These are phyloP conservation scores for Bucco capensis DNA, from an alignment of 2,113 vertebrate genomes.

Conservation along the genomic window DNA sequence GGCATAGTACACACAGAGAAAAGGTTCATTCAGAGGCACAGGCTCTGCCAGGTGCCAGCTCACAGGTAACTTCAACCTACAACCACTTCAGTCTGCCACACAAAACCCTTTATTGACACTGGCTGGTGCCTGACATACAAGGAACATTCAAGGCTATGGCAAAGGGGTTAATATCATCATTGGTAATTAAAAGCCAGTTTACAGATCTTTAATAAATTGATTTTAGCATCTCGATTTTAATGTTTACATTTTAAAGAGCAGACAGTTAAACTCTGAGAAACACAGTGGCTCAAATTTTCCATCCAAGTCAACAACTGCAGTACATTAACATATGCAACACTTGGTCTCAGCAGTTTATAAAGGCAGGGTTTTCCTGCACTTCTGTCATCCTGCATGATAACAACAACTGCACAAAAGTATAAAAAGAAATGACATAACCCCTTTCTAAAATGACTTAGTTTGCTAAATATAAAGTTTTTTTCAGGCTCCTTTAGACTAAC, in stretches of 20 bases:
- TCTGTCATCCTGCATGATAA: neutral
- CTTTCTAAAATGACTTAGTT: neutral
- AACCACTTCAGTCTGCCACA: neutral
- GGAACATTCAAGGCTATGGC: neutral
- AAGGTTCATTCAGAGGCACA: neutral
- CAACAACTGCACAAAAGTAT: neutral
- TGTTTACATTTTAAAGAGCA: neutral
- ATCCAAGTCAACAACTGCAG: neutral
- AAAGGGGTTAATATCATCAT: neutral
- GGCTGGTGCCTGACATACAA: neutral
- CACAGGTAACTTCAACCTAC: neutral
- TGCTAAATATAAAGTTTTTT: constrained; percentile 11
- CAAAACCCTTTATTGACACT: neutral
- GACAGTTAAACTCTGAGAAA: neutral
- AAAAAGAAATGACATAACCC: constrained; percentile 29
- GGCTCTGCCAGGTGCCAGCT: neutral
- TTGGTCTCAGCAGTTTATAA: neutral
- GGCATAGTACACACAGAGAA: neutral
- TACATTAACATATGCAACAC: neutral
- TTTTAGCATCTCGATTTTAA: neutral
- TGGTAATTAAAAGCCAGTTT: neutral
- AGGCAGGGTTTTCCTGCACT: constrained; percentile 16
- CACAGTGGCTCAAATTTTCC: neutral
- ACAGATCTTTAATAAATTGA: neutral
- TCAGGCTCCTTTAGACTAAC: constrained; percentile 40